Evolutionary conservation across 2,113 vertebrate species (phyloP).

Genomic region (Notarius lentiginosus): DNA sequence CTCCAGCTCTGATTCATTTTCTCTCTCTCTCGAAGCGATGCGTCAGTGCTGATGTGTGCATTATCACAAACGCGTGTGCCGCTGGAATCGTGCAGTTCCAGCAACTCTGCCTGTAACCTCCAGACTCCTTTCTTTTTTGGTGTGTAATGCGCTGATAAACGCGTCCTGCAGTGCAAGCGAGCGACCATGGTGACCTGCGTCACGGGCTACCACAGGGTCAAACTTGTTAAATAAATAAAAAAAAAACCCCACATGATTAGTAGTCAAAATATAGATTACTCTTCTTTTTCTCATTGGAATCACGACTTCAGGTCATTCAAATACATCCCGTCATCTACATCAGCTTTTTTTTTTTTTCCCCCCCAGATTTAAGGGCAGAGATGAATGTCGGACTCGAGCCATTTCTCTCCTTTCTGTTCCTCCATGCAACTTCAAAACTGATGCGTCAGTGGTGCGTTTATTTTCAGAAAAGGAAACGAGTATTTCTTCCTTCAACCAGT

Average conservation of each 20-base stretch:
- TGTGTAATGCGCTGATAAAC: no score
- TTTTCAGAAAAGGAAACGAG: not conserved
- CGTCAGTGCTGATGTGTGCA: conserved; percentile 39
- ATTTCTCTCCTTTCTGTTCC: not conserved
- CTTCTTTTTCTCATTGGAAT: no score
- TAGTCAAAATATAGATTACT: not conserved
- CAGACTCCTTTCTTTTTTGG: not conserved
- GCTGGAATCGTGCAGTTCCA: conserved; percentile 1
- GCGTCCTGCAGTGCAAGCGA: not conserved
- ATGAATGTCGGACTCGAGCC: not conserved
- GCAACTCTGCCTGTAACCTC: not conserved
- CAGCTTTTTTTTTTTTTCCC: no score
- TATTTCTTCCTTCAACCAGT: not conserved
- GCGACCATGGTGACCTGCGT: not conserved
- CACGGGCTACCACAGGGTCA: not conserved
- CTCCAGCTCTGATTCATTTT: conserved; percentile 9
- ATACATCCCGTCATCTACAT: no score
- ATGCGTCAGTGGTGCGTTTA: not conserved
- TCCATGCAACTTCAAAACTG: not conserved
- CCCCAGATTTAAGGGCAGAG: not conserved
- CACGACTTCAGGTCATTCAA: no score
- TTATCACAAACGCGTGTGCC: not conserved
- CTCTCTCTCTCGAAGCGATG: not conserved
- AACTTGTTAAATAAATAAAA: not conserved
- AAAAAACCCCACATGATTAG: not conserved